Evolutionary conservation across 2,797 vertebrate genomes (phyloP).

Genomic region (Labeo calbasu): DNA sequence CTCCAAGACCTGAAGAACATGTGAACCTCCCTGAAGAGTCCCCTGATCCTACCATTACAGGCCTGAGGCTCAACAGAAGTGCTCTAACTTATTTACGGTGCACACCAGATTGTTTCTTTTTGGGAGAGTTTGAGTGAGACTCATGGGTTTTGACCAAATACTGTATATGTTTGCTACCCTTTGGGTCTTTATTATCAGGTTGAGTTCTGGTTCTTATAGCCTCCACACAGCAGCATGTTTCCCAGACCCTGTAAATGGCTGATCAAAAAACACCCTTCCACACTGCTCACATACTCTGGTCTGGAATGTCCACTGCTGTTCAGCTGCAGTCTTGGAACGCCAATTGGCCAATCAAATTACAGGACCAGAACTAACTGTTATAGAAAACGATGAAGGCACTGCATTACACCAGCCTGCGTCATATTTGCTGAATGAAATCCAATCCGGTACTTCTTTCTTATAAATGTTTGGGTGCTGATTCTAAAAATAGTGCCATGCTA

Average conservation of each 20-base stretch:
- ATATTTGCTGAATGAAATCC: background rate
- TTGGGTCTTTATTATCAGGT: constrained; percentile 28
- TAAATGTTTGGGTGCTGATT: background rate
- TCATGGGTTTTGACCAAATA: constrained; percentile 7
- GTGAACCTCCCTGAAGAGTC: constrained; percentile 11
- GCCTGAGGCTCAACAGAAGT: background rate
- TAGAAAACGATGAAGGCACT: background rate
- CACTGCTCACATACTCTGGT: background rate
- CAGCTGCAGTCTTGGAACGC: background rate
- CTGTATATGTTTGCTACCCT: background rate
- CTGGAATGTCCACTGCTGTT: background rate
- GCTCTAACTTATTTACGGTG: constrained; percentile 3
- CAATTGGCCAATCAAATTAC: background rate
- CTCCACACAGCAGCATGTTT: constrained; percentile 6
- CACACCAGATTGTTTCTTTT: background rate
- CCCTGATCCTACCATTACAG: constrained; percentile 1
- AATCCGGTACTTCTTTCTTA: background rate
- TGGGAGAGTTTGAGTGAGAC: background rate
- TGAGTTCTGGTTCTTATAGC: constrained; percentile 7
- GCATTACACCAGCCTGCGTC: background rate
- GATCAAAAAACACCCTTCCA: background rate
- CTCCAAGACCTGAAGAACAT: constrained; percentile 8
- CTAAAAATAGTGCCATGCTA: background rate
- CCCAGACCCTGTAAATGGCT: background rate
- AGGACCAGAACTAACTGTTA: background rate